Percentiles rank a stretch among this genome's conserved stretches.
phyloP scores from a whole-genome alignment of 2,888 invertebrate genomes.

The Scaptomyza cyrtandrae region DNA sequence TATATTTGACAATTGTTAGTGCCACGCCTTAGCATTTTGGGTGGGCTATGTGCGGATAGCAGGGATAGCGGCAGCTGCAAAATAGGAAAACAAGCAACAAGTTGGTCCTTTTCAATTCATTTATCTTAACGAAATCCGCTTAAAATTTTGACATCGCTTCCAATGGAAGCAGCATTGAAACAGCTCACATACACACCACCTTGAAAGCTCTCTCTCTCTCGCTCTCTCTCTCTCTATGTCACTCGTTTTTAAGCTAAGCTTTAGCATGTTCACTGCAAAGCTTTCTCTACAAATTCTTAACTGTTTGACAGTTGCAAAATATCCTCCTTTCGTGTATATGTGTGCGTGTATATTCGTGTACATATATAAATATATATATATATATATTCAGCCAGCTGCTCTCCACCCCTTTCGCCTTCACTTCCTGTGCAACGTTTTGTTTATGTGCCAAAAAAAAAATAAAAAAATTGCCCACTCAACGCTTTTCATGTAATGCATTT shows the following conservation, averaged over 20 bases:
- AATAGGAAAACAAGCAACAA: conserved; percentile 44
- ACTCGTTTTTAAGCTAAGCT: conserved; percentile 14
- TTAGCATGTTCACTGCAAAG: background rate
- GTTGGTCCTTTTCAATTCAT: conserved; percentile 43
- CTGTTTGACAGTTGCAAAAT: conserved; percentile 21
- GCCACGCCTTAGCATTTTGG: conserved; percentile 69
- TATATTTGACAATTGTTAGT: conserved; percentile 58
- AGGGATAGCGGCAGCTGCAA: conserved; percentile 40
- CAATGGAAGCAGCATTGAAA: conserved; percentile 5
- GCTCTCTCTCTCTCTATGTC: background rate
- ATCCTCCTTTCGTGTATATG: conserved; percentile 3
- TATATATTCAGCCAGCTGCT: background rate
- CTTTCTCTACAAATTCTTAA: background rate
- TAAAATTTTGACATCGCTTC: conserved; percentile 13
- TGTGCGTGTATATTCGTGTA: background rate
- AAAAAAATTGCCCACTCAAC: conserved; percentile 54
- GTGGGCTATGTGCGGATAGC: conserved; percentile 53
- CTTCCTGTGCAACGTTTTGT: conserved; percentile 53
- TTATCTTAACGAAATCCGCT: conserved; percentile 26
- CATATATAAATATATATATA: too few relatives aligned
- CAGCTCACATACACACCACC: background rate
- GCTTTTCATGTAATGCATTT: conserved; percentile 7
- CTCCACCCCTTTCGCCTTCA: conserved; percentile 16
- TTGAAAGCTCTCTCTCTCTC: conserved; percentile 18
- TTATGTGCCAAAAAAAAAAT: conserved; percentile 44